A percentile compares a stretch with the other conserved stretches of the same genome.
Evolutionary conservation across 2,797 vertebrate species (phyloP).

Genomic region (Myotis myotis): DNA sequence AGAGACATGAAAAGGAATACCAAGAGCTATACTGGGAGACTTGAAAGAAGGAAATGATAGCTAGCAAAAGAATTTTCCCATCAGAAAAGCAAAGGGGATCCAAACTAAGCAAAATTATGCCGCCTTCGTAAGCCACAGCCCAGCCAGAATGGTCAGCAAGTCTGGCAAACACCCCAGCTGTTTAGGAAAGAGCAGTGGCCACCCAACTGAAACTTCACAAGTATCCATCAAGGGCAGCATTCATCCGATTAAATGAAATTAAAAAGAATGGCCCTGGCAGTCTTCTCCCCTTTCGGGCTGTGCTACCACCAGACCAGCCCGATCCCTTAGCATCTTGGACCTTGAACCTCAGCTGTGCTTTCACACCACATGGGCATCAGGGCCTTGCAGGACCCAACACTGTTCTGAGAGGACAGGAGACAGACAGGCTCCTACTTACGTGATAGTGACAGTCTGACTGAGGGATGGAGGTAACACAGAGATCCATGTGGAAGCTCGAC

Average conservation of each 20-base stretch:
- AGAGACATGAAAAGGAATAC: not conserved
- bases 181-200: not conserved
- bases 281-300: not conserved
- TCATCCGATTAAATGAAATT: not conserved
- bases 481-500: not conserved
- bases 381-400: not conserved
- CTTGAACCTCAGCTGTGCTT: not conserved
- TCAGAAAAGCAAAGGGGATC: not conserved
- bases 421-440: not conserved
- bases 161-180: not conserved
- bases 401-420: not conserved
- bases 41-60: not conserved
- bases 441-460: not conserved
- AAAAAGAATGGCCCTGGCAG: not conserved
- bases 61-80: not conserved
- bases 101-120: not conserved
- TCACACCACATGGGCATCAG: not conserved
- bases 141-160: not conserved
- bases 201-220: not conserved
- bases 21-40: not conserved
- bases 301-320: not conserved
- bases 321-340: not conserved
- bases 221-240: not conserved
- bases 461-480: not conserved
- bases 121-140: not conserved